Evolutionary conservation across 2,113 vertebrate species (phyloP).

Genomic region (Gnathonemus longibarbis): DNA sequence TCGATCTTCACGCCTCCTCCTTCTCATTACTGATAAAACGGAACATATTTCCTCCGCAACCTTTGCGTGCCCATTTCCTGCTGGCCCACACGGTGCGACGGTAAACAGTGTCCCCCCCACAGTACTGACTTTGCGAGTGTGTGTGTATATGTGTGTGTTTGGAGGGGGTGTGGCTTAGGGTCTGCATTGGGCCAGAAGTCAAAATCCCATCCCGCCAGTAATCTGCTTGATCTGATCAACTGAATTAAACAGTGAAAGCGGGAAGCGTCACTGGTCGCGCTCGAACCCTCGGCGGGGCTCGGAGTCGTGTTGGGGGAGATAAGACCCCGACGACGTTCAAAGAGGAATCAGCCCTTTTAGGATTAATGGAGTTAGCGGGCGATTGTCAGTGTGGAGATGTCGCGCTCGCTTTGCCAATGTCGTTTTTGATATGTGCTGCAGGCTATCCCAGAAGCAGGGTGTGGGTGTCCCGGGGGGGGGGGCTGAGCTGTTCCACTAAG

Average conservation of each 20-base stretch:
- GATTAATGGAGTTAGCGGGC: background rate
- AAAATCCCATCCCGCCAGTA: conserved; percentile 58
- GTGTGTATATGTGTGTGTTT: background rate
- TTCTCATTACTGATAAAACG: conserved; percentile 55
- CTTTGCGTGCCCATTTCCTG: conserved; percentile 45
- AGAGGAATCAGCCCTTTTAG: conserved; percentile 12
- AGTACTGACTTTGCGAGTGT: conserved; percentile 15
- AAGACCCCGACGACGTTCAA: conserved; percentile 49
- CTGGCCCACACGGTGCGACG: conserved; percentile 29
- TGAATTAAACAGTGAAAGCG: conserved; percentile 49
- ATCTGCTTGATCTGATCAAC: conserved; percentile 58
- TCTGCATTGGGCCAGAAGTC: conserved; percentile 22
- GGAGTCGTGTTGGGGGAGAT: conserved; percentile 32
- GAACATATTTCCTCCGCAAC: conserved; percentile 36
- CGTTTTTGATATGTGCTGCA: background rate
- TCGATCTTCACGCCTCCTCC: conserved; percentile 53
- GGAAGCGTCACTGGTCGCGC: conserved; percentile 53
- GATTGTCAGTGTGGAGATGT: background rate
- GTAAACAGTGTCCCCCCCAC: conserved; percentile 21
- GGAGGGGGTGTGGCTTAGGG: too few relatives aligned
- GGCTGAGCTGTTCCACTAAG: background rate
- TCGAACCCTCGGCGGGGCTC: conserved; percentile 42
- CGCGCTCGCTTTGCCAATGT: background rate
- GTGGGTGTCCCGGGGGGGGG: background rate
- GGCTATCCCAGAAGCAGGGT: background rate